phyloP scores from a whole-genome alignment of 2,113 vertebrate species.

The Epinephelus moara region DNA sequence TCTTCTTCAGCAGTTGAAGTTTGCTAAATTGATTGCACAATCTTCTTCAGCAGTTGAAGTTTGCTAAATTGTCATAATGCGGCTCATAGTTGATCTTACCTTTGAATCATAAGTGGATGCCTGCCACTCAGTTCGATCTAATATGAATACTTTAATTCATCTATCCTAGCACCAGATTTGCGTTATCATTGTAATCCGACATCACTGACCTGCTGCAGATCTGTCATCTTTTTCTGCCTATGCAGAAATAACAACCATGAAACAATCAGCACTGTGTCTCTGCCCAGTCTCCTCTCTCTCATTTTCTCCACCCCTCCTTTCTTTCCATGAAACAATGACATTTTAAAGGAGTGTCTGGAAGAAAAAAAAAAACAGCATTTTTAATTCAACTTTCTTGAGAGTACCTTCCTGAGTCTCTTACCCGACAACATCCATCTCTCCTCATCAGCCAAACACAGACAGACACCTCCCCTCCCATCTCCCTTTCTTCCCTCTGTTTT shows the following conservation, averaged over 20 bases:
- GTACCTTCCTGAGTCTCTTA: slow-evolving; percentile 88
- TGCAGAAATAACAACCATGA: not conserved
- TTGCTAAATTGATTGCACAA: not conserved
- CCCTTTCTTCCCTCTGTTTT: slow-evolving; percentile 79
- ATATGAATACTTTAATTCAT: not conserved
- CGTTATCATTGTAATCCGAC: not conserved
- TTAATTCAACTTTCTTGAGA: slow-evolving; percentile 67
- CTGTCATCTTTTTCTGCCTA: not conserved
- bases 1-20: not conserved
- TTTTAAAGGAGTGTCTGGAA: slow-evolving; percentile 53
- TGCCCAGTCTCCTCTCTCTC: not conserved
- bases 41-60: not conserved
- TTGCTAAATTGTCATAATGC: not conserved
- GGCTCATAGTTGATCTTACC: not conserved
- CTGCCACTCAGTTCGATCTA: not conserved
- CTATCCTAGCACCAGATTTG: not conserved
- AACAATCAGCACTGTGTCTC: slow-evolving; percentile 20
- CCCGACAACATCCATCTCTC: slow-evolving; percentile 90
- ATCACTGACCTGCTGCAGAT: not conserved
- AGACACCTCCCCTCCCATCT: slow-evolving; percentile 72
- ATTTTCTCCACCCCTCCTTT: not conserved
- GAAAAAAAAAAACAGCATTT: slow-evolving; percentile 62
- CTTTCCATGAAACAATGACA: slow-evolving; percentile 54
- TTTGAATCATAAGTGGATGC: not conserved
- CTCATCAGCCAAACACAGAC: slow-evolving; percentile 76